Percentiles rank a stretch among this genome's conserved stretches.
Conservation (phyloP, 2,888 invertebrate species). For the Orthosia incerta region DNA sequence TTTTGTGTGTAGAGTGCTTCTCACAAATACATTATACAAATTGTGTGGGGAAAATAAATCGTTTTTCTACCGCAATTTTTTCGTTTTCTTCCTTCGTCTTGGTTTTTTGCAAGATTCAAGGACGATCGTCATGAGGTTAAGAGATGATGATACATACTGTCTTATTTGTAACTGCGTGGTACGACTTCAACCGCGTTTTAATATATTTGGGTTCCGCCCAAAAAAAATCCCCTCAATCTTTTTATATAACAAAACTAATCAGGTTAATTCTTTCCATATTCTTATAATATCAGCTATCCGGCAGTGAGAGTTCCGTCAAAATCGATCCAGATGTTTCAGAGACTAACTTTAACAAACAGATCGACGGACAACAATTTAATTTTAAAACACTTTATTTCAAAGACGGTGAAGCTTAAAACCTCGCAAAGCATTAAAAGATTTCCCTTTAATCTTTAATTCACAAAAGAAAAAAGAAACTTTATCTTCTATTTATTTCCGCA, state of each 20-base stretch:
- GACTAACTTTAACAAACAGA: too few species aligned
- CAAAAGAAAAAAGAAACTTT: constrained; percentile 12
- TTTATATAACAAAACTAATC: too few species aligned
- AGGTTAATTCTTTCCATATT: too few species aligned
- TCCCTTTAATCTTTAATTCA: neutral
- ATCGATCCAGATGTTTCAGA: too few species aligned
- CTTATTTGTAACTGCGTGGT: too few species aligned
- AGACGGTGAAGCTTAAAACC: neutral
- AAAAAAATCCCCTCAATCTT: too few species aligned
- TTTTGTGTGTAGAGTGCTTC: constrained; percentile 56
- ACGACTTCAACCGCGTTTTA: too few species aligned
- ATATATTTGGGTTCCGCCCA: too few species aligned
- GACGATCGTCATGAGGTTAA: neutral
- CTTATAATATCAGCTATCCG: too few species aligned
- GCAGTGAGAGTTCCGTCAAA: too few species aligned
- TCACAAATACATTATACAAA: constrained; percentile 52
- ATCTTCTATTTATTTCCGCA: constrained; percentile 18
- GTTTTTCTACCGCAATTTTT: neutral
- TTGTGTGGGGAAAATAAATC: constrained; percentile 42
- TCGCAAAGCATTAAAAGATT: neutral
- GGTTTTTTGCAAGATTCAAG: neutral
- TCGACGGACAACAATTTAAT: too few species aligned
- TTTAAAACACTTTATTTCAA: neutral
- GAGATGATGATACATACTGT: too few species aligned
- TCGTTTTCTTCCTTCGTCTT: neutral